Base-by-base conservation (phyloP, 2,797 vertebrate species). In the Calcarius lapponicus region DNA sequence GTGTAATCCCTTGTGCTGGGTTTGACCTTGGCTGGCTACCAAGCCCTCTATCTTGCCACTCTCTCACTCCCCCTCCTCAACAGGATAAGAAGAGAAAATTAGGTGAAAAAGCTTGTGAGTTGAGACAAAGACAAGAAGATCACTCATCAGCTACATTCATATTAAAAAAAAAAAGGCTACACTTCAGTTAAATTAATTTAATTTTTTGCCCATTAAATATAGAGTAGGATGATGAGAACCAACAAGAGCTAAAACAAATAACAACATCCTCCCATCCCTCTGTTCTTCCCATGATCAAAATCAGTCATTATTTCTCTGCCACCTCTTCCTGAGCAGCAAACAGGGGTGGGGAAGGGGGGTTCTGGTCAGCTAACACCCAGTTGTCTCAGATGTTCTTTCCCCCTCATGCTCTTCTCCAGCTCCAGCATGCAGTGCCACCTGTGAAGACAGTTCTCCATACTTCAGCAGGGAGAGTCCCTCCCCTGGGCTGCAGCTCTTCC, bases 221-320 rank as follows among this genome's bases (percentile, higher is more conserved):
- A n/a, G 7, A 66, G 3, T 38, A 54, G 2, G 8, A 51, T 38
- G 11, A 11, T 50, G 11, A 70, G 24, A 66, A 81, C 19, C 6
- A 64, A 20, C 1, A 66, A 26, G 43, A 53, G 9, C 4, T 51
- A 36, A 73, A 86, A 10, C 1, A 36, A 36, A 34, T 3, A 26
- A 3, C 11, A 16, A 15, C 15, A 11, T 38, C 3, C 3, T 1
- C 6, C 8, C 2, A 54, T 1, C 1, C 3, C 4, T 51, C 11
- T 4, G 3, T 42, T 64, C 17, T 69, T 86, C 28, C 10, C 4
- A 14, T 15, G 26, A 17, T 64, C 17, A 56, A 21, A 22, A 48
- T 62, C 4, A 0, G 4, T 74, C 19, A 19, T 0, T 0, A 6
- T 42, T 58, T 80, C 14, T 72, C 34, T n/a, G 3, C 6, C 7